A percentile compares a stretch with the other conserved stretches of the same genome.
phyloP scores from a whole-genome alignment of 1,140 invertebrate genomes.

The Acromyrmex heyeri region DNA sequence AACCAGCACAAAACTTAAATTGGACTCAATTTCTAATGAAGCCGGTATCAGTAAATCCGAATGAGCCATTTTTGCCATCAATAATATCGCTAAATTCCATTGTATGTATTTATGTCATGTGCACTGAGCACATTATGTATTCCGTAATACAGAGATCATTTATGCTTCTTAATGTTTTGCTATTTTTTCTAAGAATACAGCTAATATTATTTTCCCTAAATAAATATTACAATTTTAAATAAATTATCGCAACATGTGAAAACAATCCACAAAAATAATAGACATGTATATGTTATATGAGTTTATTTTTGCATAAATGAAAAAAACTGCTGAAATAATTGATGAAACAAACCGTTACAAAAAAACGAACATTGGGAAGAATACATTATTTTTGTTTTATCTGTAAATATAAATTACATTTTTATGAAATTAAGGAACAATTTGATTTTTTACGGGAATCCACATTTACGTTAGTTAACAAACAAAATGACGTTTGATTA shows the following conservation, averaged over 20 bases:
- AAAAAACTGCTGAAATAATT: background rate
- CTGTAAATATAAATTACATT: background rate
- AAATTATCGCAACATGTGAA: constrained; percentile 12
- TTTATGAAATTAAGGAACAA: background rate
- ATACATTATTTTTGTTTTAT: constrained; percentile 10
- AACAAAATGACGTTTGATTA: constrained; percentile 25
- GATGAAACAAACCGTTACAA: background rate
- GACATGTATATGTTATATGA: background rate
- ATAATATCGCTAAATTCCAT: constrained; percentile 22
- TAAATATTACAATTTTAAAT: background rate
- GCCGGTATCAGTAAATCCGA: constrained; percentile 1
- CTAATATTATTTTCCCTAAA: background rate
- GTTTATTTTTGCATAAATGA: background rate
- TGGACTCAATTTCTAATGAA: constrained; percentile 72
- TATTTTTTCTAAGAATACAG: background rate
- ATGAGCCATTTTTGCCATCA: constrained; percentile 24
- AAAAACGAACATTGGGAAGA: background rate
- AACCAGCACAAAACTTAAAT: constrained; percentile 65
- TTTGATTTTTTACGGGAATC: constrained; percentile 9
- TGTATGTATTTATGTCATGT: background rate
- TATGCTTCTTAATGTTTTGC: background rate
- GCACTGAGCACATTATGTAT: background rate
- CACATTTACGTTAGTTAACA: constrained; percentile 19
- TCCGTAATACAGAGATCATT: background rate
- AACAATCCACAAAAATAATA: background rate